Conservation (phyloP, 2,888 invertebrate species). For the Meliscaeva auricollis region DNA sequence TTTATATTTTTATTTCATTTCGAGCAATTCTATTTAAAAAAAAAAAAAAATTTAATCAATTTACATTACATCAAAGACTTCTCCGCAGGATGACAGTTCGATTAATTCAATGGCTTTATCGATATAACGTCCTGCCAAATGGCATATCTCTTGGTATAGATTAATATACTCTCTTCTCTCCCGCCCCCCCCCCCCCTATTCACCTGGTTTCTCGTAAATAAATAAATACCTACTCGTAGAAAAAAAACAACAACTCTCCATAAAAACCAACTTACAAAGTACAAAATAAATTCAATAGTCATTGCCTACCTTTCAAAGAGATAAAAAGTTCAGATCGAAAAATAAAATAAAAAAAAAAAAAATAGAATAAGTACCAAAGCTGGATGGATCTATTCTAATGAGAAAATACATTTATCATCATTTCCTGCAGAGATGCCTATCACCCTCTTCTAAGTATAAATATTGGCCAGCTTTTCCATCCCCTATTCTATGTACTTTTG, state of each 20-base stretch:
- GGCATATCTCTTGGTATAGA: not conserved
- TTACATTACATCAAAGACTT: constrained; percentile 58
- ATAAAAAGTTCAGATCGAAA: constrained; percentile 3
- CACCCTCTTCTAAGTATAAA: not conserved
- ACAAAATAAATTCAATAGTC: constrained; percentile 53
- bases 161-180: no score
- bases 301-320: constrained; percentile 42
- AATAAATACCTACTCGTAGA: no score
- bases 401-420: constrained; percentile 74
- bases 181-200: not conserved
- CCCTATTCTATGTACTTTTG: constrained; percentile 20
- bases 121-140: constrained; percentile 53
- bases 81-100: constrained; percentile 64
- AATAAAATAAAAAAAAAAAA: constrained; percentile 17
- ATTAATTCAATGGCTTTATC: constrained; percentile 70
- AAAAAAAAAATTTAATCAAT: constrained; percentile 57
- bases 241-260: not conserved
- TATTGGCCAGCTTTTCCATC: not conserved
- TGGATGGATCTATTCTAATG: constrained; percentile 65
- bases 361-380: constrained; percentile 33
- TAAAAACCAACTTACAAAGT: constrained; percentile 27
- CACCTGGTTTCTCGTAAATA: not conserved
- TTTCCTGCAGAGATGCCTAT: constrained; percentile 45
- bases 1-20: constrained; percentile 2
- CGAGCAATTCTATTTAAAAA: not conserved